phyloP scores from a whole-genome alignment of 2,113 vertebrate species.

The Apodemus speciosus region DNA sequence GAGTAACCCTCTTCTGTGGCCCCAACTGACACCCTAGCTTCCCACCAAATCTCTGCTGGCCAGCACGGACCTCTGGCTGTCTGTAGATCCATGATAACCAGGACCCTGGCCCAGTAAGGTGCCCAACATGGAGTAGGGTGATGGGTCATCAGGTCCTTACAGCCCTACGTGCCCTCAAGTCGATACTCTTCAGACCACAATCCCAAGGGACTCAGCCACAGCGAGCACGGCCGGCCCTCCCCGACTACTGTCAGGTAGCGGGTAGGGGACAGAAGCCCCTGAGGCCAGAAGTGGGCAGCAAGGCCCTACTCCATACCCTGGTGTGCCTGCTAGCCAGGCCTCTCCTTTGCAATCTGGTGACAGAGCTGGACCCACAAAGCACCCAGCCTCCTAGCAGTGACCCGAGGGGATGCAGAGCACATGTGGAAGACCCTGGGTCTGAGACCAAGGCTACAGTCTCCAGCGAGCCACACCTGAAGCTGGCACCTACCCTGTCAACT shows the following conservation, averaged over 20 bases:
- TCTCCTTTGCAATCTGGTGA: not conserved
- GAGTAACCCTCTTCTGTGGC: not conserved
- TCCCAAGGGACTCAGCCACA: not conserved
- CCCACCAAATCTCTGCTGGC: not conserved
- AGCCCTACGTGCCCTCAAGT: too few relatives aligned
- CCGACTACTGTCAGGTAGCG: not conserved
- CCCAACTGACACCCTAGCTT: not conserved
- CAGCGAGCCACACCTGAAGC: not conserved
- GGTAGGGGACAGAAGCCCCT: not conserved
- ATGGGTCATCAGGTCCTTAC: not conserved
- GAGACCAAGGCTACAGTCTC: not conserved
- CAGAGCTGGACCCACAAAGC: not conserved
- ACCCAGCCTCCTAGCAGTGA: rapidly evolving
- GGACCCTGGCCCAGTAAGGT: not conserved
- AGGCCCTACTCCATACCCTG: too few relatives aligned
- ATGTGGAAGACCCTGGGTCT: not conserved
- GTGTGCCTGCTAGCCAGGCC: rapidly evolving
- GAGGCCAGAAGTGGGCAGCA: not conserved
- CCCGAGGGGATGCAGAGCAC: rapidly evolving
- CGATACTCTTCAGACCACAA: not conserved
- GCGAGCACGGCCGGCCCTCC: not conserved
- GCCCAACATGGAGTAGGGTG: too few relatives aligned
- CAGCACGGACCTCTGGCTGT: not conserved
- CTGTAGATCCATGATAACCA: not conserved
- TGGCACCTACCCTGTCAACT: not conserved